Conservation (phyloP, 2,888 invertebrate genomes). For the Apamea sordens region DNA sequence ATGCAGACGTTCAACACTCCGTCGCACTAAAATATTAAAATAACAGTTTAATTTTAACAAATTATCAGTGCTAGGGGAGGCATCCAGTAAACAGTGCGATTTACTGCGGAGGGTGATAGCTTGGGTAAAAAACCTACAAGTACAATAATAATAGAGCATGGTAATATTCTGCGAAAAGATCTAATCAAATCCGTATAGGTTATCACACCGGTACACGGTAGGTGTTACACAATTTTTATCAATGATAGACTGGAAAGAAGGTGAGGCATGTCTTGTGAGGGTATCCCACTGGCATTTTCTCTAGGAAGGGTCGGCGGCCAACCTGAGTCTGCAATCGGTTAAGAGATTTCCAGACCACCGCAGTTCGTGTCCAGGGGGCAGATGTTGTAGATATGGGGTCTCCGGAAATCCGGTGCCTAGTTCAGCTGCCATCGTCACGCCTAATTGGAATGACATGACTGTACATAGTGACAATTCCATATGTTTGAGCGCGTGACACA, state of each 20-base stretch:
- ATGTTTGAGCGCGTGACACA: no score
- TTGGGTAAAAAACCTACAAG: background rate
- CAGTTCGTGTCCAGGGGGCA: no score
- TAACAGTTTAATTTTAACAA: background rate
- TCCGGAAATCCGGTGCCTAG: no score
- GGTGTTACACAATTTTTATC: background rate
- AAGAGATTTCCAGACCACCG: background rate
- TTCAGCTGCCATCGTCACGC: no score
- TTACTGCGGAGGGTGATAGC: background rate
- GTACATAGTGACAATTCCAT: no score
- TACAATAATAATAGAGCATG: background rate
- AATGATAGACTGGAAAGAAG: background rate
- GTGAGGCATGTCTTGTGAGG: background rate
- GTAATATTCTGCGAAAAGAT: background rate
- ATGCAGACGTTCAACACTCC: conserved; percentile 62
- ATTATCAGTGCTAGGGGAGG: background rate
- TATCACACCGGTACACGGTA: background rate
- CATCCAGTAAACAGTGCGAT: background rate
- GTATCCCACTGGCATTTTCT: background rate
- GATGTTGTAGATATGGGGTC: no score
- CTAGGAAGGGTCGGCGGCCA: background rate
- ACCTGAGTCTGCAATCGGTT: background rate
- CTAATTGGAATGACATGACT: no score
- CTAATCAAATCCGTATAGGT: background rate
- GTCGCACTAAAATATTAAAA: conserved; percentile 57